Evolutionary conservation across 1,140 invertebrate genomes (phyloP).

Genomic region (Aphelenchoides fujianensis): DNA sequence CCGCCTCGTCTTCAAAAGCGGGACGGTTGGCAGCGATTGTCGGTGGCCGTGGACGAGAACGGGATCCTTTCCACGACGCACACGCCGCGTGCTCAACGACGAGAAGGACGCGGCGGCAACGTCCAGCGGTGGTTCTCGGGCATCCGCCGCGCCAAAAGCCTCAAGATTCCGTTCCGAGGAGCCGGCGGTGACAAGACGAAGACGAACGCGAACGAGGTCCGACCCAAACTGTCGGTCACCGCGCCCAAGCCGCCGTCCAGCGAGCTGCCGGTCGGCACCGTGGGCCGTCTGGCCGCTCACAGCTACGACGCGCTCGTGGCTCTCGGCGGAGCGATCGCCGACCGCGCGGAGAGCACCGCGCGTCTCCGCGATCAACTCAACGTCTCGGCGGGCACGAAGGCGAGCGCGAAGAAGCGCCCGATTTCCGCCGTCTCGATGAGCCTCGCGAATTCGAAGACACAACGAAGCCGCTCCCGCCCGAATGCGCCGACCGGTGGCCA

Average conservation of each 20-base stretch:
- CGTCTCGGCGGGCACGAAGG: too few species aligned
- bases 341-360: neutral
- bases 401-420: too few species aligned
- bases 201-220: neutral
- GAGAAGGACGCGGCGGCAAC: neutral
- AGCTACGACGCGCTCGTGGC: constrained; percentile 8
- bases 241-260: neutral
- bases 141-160: constrained; percentile 6
- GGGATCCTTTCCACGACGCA: neutral
- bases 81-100: neutral
- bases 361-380: neutral
- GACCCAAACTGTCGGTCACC: neutral
- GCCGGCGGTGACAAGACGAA: neutral
- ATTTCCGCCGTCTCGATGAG: too few species aligned
- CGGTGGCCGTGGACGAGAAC: neutral
- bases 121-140: neutral
- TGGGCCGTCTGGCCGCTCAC: neutral
- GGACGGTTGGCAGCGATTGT: neutral
- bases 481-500: too few species aligned
- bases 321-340: neutral
- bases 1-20: too few species aligned
- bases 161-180: constrained; percentile 1
- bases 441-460: too few species aligned
- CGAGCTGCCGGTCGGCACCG: neutral
- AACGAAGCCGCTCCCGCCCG: too few species aligned